phyloP scores from a whole-genome alignment of 2,888 invertebrate species.

The Rhaphigaster nebulosa region DNA sequence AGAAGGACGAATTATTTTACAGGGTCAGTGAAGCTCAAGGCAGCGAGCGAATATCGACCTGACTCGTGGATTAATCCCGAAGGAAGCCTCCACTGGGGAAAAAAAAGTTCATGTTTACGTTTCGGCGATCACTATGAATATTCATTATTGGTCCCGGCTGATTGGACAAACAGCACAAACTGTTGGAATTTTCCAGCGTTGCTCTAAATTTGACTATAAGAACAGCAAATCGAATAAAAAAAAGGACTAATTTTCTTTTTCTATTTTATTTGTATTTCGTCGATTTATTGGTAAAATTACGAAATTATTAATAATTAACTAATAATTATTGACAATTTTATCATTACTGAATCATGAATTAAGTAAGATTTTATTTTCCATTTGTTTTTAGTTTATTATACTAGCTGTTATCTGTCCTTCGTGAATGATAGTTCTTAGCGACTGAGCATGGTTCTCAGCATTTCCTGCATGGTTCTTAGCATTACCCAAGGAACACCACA shows the following conservation, averaged over 20 bases:
- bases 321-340: too few relatives aligned
- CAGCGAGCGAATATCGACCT: background rate
- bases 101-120: constrained; percentile 36
- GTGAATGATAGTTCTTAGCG: too few relatives aligned
- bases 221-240: background rate
- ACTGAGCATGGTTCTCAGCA: too few relatives aligned
- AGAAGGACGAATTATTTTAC: background rate
- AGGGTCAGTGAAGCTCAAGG: constrained; percentile 11
- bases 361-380: too few relatives aligned
- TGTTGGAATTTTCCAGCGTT: background rate
- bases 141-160: constrained; percentile 13
- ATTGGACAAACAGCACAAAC: background rate
- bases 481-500: too few relatives aligned
- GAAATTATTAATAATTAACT: too few relatives aligned
- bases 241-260: background rate
- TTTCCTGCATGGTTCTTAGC: too few relatives aligned
- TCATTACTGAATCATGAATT: too few relatives aligned
- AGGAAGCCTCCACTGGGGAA: background rate
- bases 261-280: too few relatives aligned
- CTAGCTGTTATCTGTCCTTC: too few relatives aligned
- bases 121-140: constrained; percentile 16
- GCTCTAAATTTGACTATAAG: background rate
- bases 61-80: background rate
- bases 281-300: too few relatives aligned
- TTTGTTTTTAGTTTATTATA: too few relatives aligned